Evolutionary conservation across 2,888 invertebrate genomes (phyloP).

Genomic region (Galerucella calmariensis): DNA sequence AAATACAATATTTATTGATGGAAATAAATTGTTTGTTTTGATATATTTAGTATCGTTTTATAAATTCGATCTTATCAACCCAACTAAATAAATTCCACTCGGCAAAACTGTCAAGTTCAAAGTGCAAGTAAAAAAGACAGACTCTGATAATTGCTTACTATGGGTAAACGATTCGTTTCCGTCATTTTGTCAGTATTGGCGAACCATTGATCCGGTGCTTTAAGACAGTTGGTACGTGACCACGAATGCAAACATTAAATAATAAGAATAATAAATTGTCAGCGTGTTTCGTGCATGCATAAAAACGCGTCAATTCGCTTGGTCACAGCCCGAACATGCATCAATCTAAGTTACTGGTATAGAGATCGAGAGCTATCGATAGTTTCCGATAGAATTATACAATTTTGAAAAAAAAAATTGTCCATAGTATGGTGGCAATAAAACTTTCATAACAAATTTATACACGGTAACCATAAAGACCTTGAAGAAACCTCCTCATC

Average conservation of each 20-base stretch:
- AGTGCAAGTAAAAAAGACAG: constrained; percentile 37
- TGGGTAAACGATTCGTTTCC: constrained; percentile 56
- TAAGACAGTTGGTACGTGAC: constrained; percentile 61
- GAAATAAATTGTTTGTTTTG: no score
- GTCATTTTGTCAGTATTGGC: constrained; percentile 60
- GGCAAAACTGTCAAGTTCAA: constrained; percentile 32
- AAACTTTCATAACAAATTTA: constrained; percentile 13
- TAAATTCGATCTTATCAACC: constrained; percentile 23
- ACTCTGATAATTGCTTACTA: constrained; percentile 42
- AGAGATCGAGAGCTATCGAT: constrained; percentile 17
- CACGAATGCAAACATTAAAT: constrained; percentile 63
- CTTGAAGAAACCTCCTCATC: constrained; percentile 21
- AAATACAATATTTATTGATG: no score
- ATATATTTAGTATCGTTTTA: background rate
- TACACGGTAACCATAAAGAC: constrained; percentile 12
- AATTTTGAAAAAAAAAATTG: background rate
- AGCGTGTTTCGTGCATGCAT: constrained; percentile 59
- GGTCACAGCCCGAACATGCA: constrained; percentile 56
- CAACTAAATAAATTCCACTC: constrained; percentile 30
- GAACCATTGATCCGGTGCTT: constrained; percentile 57
- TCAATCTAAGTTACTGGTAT: constrained; percentile 41
- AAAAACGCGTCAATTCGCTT: constrained; percentile 60
- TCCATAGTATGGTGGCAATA: background rate
- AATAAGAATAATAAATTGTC: constrained; percentile 62
- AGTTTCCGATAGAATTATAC: background rate